Conservation (phyloP, 2,888 invertebrate genomes). For the Mactromeris polynyma region DNA sequence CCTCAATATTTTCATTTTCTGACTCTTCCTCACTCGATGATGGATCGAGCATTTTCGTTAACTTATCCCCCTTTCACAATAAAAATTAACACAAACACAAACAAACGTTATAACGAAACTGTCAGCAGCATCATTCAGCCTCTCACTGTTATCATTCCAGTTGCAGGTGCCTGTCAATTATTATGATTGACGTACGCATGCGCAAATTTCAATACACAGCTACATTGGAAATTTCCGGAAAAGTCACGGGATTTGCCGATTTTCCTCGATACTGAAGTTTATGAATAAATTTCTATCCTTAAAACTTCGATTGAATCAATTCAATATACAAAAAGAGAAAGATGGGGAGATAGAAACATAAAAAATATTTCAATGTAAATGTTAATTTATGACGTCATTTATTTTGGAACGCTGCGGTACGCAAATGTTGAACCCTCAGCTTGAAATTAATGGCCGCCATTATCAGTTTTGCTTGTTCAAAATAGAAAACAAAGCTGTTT, state of each 20-base stretch:
- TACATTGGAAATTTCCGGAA: slow-evolving; percentile 50
- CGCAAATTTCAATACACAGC: slow-evolving; percentile 44
- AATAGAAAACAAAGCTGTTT: slow-evolving; percentile 35
- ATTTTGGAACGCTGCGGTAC: slow-evolving; percentile 72
- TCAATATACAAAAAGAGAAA: not conserved
- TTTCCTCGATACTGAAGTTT: not conserved
- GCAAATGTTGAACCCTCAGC: slow-evolving; percentile 75
- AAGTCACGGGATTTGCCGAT: not conserved
- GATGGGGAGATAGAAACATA: not conserved
- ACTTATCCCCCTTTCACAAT: not conserved
- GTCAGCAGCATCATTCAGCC: slow-evolving; percentile 45
- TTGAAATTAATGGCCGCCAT: slow-evolving; percentile 84
- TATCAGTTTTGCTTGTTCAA: slow-evolving; percentile 51
- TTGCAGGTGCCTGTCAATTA: slow-evolving; percentile 66
- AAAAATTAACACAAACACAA: not conserved
- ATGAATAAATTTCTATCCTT: not conserved
- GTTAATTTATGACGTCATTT: slow-evolving; percentile 74
- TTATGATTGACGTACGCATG: slow-evolving; percentile 64
- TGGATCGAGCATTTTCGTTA: slow-evolving; percentile 94
- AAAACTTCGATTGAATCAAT: not conserved
- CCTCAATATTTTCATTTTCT: slow-evolving; percentile 93
- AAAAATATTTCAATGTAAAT: slow-evolving; percentile 31
- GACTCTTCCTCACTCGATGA: slow-evolving; percentile 98
- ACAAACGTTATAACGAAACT: slow-evolving; percentile 12
- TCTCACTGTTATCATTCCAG: slow-evolving; percentile 37